Conservation (phyloP, 1,140 invertebrate species). For the Tenebrio molitor region DNA sequence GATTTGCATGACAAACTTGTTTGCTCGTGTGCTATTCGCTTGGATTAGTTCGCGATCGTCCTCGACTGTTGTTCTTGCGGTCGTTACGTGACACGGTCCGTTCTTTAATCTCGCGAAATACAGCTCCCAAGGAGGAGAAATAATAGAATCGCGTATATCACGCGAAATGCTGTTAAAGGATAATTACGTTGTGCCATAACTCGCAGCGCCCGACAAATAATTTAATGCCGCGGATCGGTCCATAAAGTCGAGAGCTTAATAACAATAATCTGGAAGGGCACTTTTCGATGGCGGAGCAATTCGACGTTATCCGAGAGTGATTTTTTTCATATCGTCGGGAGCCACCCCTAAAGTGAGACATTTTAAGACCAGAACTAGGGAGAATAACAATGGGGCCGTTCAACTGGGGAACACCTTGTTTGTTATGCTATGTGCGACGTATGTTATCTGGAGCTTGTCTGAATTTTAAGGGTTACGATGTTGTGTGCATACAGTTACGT, state of each 20-base stretch:
- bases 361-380: conserved; percentile 1
- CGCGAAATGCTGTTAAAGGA: not conserved
- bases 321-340: not conserved
- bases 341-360: not conserved
- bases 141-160: not conserved
- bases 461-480: conserved; percentile 43
- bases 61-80: too few species aligned
- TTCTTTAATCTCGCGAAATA: too few species aligned
- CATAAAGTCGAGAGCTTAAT: not conserved
- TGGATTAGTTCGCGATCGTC: not conserved
- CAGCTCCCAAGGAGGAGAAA: not conserved
- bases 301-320: not conserved
- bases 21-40: conserved; percentile 11
- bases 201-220: not conserved
- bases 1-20: conserved; percentile 27
- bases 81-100: too few species aligned
- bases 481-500: conserved; percentile 30
- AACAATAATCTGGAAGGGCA: too few species aligned
- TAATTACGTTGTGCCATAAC: conserved; percentile 2
- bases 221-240: not conserved
- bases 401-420: conserved; percentile 23
- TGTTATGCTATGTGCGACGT: conserved; percentile 38
- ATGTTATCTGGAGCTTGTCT: conserved; percentile 42
- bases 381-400: conserved; percentile 30
- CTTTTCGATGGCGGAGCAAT: not conserved